phyloP scores from a whole-genome alignment of 1,140 invertebrate species.

The Diorhabda sublineata region DNA sequence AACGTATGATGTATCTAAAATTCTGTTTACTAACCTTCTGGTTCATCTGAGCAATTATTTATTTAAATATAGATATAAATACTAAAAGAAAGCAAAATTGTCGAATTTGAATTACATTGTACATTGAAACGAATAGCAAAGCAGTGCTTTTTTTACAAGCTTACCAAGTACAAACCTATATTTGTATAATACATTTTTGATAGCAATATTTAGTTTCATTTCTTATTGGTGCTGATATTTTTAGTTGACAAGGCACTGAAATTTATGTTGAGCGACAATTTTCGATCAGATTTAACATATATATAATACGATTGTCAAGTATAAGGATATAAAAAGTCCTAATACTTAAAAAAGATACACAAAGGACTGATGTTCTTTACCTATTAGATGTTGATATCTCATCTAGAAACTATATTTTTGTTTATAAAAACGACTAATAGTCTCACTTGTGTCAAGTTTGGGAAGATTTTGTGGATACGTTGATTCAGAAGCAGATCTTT shows the following conservation, averaged over 20 bases:
- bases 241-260: conserved; percentile 15
- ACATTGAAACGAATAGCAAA: not conserved
- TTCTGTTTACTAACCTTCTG: not conserved
- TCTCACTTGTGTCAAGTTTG: no score
- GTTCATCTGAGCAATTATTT: not conserved
- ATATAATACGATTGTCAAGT: no score
- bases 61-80: not conserved
- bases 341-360: no score
- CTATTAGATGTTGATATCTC: no score
- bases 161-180: conserved; percentile 24
- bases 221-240: conserved; percentile 18
- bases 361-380: no score
- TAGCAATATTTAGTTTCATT: conserved; percentile 5
- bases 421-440: no score
- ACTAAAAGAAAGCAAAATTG: not conserved
- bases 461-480: no score
- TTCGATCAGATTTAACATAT: no score
- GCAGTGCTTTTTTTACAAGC: conserved; percentile 23
- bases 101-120: not conserved
- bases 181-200: conserved; percentile 14
- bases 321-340: no score
- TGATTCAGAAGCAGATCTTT: no score
- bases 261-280: not conserved
- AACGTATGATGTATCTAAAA: not conserved
- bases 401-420: no score